phyloP scores from a whole-genome alignment of 2,888 invertebrate genomes.

The Leptopilina syphax region DNA sequence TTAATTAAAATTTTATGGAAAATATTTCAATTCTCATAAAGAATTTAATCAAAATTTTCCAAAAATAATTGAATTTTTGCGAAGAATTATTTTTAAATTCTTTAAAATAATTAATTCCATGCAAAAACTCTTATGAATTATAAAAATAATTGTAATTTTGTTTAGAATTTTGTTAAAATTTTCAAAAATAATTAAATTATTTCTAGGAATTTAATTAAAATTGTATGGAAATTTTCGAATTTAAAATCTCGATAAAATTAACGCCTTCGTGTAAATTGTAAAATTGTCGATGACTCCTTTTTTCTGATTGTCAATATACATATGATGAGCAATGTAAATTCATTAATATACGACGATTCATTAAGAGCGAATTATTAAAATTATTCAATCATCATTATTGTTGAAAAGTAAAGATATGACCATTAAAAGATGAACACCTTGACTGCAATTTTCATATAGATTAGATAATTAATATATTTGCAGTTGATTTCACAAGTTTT shows the following conservation, averaged over 20 bases:
- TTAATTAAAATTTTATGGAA: no score
- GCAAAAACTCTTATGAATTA: no score
- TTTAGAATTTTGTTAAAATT: no score
- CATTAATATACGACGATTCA: not conserved
- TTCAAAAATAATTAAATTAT: no score
- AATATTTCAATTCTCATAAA: no score
- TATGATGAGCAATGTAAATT: not conserved
- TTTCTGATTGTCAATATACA: not conserved
- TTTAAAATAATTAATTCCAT: no score
- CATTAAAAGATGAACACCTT: conserved; percentile 20
- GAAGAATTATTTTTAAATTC: no score
- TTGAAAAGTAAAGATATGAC: conserved; percentile 9
- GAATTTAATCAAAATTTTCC: no score
- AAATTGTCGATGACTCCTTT: not conserved
- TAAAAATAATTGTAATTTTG: no score
- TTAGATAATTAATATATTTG: not conserved
- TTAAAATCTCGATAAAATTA: no score
- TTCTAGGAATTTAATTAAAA: no score
- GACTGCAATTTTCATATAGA: conserved; percentile 17
- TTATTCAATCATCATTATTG: not conserved
- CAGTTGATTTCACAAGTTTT: not conserved
- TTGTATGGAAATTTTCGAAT: not conserved
- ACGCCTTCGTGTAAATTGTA: not conserved
- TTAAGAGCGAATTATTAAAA: conserved; percentile 1
- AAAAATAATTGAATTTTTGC: no score